Percentiles rank a stretch among this genome's conserved stretches.
These are phyloP conservation scores for Drosophila nigricruria DNA, from an alignment of 2,888 invertebrate genomes.

Conservation along the genomic window DNA sequence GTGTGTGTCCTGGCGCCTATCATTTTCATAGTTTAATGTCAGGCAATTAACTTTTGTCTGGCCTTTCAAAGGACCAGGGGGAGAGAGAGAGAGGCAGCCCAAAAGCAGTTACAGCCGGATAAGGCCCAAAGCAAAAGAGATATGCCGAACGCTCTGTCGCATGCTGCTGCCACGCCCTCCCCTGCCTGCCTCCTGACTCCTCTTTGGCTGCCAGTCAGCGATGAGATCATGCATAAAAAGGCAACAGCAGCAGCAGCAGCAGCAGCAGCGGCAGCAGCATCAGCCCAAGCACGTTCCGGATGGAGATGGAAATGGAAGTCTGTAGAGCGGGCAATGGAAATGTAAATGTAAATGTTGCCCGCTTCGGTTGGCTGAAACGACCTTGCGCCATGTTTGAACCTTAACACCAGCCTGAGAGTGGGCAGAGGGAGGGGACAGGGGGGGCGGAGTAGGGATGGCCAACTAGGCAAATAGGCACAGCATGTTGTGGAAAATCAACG, in stretches of 20 bases:
- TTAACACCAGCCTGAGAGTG: conserved; percentile 58
- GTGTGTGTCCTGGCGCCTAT: conserved; percentile 59
- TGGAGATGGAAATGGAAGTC: conserved; percentile 20
- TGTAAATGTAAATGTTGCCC: conserved; percentile 77
- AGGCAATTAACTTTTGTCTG: conserved; percentile 80
- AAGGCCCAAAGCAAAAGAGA: conserved; percentile 1
- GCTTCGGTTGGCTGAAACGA: conserved; percentile 69
- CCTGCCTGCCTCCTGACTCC: conserved; percentile 3
- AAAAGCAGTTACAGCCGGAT: conserved; percentile 12
- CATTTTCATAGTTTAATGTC: conserved; percentile 79
- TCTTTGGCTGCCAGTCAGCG: conserved; percentile 72
- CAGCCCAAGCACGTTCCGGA: conserved; percentile 54
- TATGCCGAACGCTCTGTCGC: conserved; percentile 35
- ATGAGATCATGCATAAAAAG: conserved; percentile 80
- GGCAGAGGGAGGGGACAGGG: neutral
- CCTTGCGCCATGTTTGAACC: conserved; percentile 80
- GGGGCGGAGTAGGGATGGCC: neutral
- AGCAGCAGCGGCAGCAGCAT: neutral
- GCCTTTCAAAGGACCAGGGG: conserved; percentile 16
- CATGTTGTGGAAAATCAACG: conserved; percentile 78
- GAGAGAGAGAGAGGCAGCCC: conserved; percentile 6
- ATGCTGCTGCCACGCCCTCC: conserved; percentile 34
- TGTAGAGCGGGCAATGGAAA: conserved; percentile 53
- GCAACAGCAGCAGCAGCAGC: conserved; percentile 20
- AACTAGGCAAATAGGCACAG: conserved; percentile 78